Conservation (phyloP, 1,140 invertebrate genomes). For the Drosophila kanapiae region DNA sequence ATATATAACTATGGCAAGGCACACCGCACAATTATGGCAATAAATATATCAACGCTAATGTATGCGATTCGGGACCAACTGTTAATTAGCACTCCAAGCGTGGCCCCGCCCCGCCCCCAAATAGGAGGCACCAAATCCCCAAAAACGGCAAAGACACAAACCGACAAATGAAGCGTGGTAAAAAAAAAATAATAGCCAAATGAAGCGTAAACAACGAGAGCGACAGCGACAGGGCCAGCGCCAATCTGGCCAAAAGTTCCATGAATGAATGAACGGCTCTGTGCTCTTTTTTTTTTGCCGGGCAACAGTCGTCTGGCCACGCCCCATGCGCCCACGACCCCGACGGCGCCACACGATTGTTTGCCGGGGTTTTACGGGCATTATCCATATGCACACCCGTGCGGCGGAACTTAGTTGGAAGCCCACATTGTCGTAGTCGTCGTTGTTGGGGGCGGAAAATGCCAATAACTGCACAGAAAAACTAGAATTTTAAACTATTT, state of each 20-base stretch:
- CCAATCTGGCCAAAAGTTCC: conserved; percentile 55
- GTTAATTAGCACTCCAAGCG: conserved; percentile 67
- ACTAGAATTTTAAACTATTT: background rate
- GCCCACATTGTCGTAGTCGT: conserved; percentile 13
- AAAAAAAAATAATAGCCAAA: conserved; percentile 59
- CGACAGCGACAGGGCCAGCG: background rate
- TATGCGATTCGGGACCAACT: conserved; percentile 63
- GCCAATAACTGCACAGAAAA: conserved; percentile 20
- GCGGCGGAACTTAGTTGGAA: background rate
- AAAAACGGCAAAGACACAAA: conserved; percentile 46
- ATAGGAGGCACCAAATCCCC: conserved; percentile 10
- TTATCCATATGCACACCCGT: conserved; percentile 57
- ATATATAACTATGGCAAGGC: conserved; percentile 51
- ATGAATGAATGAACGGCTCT: conserved; percentile 72
- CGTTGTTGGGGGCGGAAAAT: conserved; percentile 15
- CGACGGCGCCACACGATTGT: conserved; percentile 60
- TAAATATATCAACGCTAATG: conserved; percentile 62
- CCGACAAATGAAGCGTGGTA: conserved; percentile 58
- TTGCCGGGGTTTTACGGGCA: conserved; percentile 60
- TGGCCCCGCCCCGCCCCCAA: conserved; percentile 7
- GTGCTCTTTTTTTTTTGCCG: conserved; percentile 28
- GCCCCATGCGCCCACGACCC: conserved; percentile 29
- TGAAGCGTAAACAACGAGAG: conserved; percentile 73
- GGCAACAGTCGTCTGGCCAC: conserved; percentile 41
- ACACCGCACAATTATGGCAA: conserved; percentile 54